Evolutionary conservation across 2,797 vertebrate species (phyloP).

Genomic region (Anguilla obscura): DNA sequence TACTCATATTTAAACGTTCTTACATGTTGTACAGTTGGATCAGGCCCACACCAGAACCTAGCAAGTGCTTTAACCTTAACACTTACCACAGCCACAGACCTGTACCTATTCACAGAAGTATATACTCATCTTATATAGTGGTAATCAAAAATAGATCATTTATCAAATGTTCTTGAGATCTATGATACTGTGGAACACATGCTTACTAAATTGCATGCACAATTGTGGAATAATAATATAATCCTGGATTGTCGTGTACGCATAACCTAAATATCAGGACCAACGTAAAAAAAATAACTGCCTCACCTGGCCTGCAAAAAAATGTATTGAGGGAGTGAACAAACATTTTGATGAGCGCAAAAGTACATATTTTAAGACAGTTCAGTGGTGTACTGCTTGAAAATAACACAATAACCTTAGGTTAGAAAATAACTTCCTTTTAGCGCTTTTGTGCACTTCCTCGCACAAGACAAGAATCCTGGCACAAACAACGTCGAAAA

Average conservation of each 20-base stretch:
- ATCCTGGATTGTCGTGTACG: not conserved
- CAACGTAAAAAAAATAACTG: not conserved
- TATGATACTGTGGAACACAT: not conserved
- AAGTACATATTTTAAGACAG: conserved; percentile 7
- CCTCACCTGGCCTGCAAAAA: not conserved
- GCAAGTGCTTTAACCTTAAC: not conserved
- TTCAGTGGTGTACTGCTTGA: not conserved
- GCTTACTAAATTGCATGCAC: not conserved
- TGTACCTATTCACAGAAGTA: not conserved
- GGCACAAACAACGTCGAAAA: not conserved
- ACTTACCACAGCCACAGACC: not conserved
- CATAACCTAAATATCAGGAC: not conserved
- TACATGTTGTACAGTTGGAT: not conserved
- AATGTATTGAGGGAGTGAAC: not conserved
- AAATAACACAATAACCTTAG: not conserved
- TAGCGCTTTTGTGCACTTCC: not conserved
- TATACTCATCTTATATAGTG: not conserved
- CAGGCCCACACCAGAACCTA: too few relatives aligned
- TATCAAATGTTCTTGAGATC: conserved; percentile 1
- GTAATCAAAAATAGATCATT: conserved; percentile 13
- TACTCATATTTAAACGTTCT: not conserved
- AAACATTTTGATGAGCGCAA: conserved; percentile 13
- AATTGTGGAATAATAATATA: not conserved
- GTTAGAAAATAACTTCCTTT: not conserved
- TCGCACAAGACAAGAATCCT: not conserved